phyloP scores from a whole-genome alignment of 2,113 vertebrate genomes.

The Hyla sarda region DNA sequence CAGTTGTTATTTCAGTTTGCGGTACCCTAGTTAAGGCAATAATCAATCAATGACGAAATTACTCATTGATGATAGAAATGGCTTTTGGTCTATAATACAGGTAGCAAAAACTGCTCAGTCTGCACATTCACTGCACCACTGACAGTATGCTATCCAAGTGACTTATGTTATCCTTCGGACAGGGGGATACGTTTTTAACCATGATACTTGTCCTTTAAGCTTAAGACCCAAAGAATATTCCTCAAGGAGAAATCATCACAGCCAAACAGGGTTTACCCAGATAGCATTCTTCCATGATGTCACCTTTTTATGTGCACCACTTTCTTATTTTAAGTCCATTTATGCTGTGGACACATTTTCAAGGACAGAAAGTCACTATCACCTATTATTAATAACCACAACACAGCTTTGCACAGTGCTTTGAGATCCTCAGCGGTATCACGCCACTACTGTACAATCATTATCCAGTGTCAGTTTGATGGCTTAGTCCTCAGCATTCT shows the following conservation, averaged over 20 bases:
- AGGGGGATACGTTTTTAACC: no score
- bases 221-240: not conserved
- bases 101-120: not conserved
- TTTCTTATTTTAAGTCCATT: not conserved
- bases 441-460: not conserved
- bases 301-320: not conserved
- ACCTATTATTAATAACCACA: not conserved
- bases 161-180: no score
- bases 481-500: not conserved
- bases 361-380: constrained; percentile 1
- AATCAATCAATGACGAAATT: not conserved
- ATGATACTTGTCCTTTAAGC: no score
- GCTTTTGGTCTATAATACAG: no score
- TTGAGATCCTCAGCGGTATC: not conserved
- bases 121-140: not conserved
- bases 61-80: not conserved
- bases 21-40: not conserved
- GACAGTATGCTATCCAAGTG: not conserved
- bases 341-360: not conserved
- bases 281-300: not conserved
- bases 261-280: not conserved
- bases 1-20: not conserved
- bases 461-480: constrained; percentile 20
- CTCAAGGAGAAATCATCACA: not conserved
- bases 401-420: not conserved